Evolutionary conservation across 2,797 vertebrate genomes (phyloP).

Genomic region (Syngnathus rostellatus): DNA sequence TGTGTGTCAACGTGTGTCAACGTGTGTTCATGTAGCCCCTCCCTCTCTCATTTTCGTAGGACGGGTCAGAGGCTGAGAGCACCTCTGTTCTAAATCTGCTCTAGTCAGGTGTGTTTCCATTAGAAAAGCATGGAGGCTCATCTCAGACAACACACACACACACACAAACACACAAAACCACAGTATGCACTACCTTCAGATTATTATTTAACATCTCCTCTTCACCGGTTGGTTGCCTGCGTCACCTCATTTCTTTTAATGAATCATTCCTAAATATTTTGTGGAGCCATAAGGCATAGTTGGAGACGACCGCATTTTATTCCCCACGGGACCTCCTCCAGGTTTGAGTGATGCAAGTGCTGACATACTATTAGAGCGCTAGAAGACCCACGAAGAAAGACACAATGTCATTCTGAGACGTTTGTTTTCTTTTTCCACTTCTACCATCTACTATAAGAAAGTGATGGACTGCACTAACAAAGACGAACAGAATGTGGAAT

Average conservation of each 20-base stretch:
- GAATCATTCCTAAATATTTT: background rate
- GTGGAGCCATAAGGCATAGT: background rate
- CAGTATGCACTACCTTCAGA: conserved; percentile 40
- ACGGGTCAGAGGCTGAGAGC: conserved; percentile 73
- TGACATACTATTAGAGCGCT: too few relatives aligned
- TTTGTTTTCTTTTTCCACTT: background rate
- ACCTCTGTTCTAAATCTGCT: conserved; percentile 71
- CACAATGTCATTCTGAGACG: background rate
- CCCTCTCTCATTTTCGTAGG: conserved; percentile 72
- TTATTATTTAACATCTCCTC: conserved; percentile 19
- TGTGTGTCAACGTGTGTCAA: background rate
- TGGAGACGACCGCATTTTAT: background rate
- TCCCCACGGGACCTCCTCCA: background rate
- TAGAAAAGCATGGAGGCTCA: conserved; percentile 63
- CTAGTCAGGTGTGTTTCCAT: conserved; percentile 76
- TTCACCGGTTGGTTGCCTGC: conserved; percentile 39
- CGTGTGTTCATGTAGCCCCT: conserved; percentile 64
- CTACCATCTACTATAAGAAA: background rate
- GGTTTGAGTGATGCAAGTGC: background rate
- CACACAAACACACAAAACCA: conserved; percentile 23
- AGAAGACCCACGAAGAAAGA: too few relatives aligned
- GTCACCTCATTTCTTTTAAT: conserved; percentile 19
- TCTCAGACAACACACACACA: conserved; percentile 26
- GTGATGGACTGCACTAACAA: background rate
- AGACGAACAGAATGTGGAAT: background rate